Conservation (phyloP, 2,888 invertebrate genomes). For the Capitulum mitella region DNA sequence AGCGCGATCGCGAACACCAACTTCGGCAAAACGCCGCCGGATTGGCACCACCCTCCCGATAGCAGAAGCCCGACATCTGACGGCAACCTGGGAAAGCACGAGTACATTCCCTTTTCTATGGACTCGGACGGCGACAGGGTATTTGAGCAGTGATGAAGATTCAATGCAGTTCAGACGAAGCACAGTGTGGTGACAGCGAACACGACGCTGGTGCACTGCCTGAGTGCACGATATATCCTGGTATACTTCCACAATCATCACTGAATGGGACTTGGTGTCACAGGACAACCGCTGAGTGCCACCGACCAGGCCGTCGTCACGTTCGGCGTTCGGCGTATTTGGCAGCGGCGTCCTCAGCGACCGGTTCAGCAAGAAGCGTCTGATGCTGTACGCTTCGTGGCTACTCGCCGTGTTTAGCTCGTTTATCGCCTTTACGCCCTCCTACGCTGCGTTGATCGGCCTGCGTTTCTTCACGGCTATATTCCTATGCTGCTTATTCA, state of each 20-base stretch:
- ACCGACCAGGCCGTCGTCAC: constrained; percentile 33
- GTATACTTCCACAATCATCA: constrained; percentile 30
- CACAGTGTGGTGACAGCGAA: neutral
- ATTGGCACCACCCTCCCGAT: neutral
- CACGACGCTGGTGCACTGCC: constrained; percentile 21
- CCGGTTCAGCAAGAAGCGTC: constrained; percentile 34
- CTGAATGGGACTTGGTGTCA: constrained; percentile 35
- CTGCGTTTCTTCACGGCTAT: constrained; percentile 34
- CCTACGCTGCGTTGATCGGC: constrained; percentile 35
- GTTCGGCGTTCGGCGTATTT: constrained; percentile 35
- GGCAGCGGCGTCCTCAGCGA: constrained; percentile 35
- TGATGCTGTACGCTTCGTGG: constrained; percentile 34
- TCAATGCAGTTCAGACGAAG: neutral
- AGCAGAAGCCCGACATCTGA: neutral
- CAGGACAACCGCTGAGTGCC: constrained; percentile 30
- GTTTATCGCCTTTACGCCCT: constrained; percentile 33
- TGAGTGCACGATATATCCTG: constrained; percentile 30
- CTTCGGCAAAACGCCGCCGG: neutral
- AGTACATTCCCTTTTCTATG: neutral
- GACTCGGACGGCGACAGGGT: neutral
- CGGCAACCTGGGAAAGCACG: neutral
- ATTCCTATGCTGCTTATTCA: constrained; percentile 31
- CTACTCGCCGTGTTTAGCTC: constrained; percentile 35
- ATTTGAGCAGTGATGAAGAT: neutral
- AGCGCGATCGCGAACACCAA: neutral